Conservation (phyloP, 2,113 vertebrate genomes). For the Castor canadensis region DNA sequence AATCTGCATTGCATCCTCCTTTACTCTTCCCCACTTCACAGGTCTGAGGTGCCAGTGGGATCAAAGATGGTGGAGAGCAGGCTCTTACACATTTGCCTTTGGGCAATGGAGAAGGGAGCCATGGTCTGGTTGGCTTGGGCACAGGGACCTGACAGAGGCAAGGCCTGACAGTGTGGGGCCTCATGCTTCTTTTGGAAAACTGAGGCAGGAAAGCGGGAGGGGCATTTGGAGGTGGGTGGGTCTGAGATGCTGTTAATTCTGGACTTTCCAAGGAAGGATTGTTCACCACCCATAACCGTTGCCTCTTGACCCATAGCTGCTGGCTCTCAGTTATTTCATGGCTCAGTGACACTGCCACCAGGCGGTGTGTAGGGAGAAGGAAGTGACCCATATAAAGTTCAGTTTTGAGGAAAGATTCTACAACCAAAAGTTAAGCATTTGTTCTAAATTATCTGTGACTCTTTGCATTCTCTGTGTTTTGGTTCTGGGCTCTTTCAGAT, state of each 20-base stretch:
- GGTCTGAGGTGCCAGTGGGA: background rate
- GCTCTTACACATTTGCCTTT: background rate
- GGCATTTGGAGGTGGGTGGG: background rate
- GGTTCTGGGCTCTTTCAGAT: background rate
- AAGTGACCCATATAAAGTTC: background rate
- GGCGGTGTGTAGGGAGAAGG: background rate
- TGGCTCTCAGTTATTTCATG: background rate
- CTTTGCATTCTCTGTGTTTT: background rate
- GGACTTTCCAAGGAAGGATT: background rate
- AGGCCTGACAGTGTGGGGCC: background rate
- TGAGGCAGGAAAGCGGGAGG: background rate
- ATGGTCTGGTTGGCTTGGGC: background rate
- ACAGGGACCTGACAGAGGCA: background rate
- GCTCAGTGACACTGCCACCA: background rate
- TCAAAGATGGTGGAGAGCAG: no score
- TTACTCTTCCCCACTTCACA: background rate
- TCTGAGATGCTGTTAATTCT: background rate
- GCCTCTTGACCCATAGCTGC: no score
- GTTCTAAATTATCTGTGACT: background rate
- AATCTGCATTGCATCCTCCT: background rate
- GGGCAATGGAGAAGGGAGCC: background rate
- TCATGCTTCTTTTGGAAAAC: background rate
- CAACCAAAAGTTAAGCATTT: background rate
- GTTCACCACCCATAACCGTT: background rate
- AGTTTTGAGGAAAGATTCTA: background rate